Base-by-base conservation (phyloP, 2,888 invertebrate genomes). In the Protophormia terraenovae region DNA sequence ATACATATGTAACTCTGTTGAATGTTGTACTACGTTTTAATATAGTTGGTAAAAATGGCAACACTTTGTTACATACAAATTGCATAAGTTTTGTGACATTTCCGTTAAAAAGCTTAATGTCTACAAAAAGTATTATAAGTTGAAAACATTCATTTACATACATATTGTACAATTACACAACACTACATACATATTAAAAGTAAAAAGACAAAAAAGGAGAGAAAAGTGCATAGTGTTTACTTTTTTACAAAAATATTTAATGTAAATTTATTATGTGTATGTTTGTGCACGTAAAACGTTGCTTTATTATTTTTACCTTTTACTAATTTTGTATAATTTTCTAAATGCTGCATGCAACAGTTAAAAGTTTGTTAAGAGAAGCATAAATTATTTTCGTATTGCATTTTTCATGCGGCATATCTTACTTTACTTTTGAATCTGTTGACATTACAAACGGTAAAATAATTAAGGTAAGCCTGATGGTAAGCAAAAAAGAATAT, bases 51-150 rank as follows among this genome's bases (percentile, higher is more conserved):
- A 60, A 41, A 73, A 75, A 47, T 64, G 16, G 58, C 75, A 69
- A 80, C 79, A 80, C 79, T 84, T 72, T 84, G 84, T 81, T 53
- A 60, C 67, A 35, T 75, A 82, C 85, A 82, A 85, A 85, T 85
- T 85, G 78, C 85, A 85, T 78, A 85, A 85, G 85, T 85, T 85
- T 82, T 85, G 72, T 82, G 85, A 85, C 85, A 85, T 78, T 85
- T 85, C 78, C 82, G 81, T 85, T 85, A 64, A 81, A 81, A 85
- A 47, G 77, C 85, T 85, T 85, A 85, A 82, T 75, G 82, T 82
- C 78, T 75, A 29, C 53, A 50, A 85, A 85, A 85, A 73, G 53
- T 67, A 73, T 75, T 76, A 76, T 38, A 73, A 80, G 58, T 80
- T 73, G 45, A 45, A 66, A 27, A 64, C 78, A 72, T 3, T 29